Evolutionary conservation across 23 tunicate species (phyloP).

Genomic region (Halocynthia roretzi): DNA sequence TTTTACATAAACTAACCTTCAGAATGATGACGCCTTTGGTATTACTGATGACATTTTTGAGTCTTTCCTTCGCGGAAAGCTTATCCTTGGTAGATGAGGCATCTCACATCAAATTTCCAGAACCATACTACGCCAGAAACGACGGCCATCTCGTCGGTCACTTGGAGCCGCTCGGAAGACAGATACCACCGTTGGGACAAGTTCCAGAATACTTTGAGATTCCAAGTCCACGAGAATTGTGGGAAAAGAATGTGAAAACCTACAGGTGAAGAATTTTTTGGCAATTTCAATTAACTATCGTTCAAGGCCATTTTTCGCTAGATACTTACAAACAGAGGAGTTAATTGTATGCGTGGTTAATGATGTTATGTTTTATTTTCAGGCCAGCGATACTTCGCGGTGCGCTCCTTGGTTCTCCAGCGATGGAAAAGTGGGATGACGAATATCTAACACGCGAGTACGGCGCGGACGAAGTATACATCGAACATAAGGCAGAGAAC

Average conservation of each 20-base stretch:
- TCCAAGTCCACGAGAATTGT: background rate
- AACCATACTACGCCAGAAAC: too few relatives aligned
- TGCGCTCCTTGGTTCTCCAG: conserved; percentile 54
- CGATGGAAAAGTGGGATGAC: conserved; percentile 60
- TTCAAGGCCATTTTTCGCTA: too few relatives aligned
- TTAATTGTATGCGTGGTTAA: too few relatives aligned
- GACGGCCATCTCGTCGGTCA: background rate
- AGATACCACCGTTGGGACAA: conserved; percentile 3
- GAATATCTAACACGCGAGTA: conserved; percentile 18
- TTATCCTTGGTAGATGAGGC: too few relatives aligned
- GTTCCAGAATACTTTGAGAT: conserved; percentile 3
- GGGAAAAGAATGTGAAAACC: conserved; percentile 7
- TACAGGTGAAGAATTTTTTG: background rate
- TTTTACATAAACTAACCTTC: too few relatives aligned
- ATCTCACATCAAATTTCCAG: too few relatives aligned
- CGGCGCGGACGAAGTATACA: conserved; percentile 72
- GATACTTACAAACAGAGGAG: too few relatives aligned
- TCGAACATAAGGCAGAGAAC: conserved; percentile 84
- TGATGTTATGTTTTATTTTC: too few relatives aligned
- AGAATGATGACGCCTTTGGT: too few relatives aligned
- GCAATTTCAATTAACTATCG: too few relatives aligned
- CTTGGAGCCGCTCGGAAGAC: background rate
- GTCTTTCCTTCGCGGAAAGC: too few relatives aligned
- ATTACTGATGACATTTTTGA: too few relatives aligned
- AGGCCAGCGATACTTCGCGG: conserved; percentile 73